phyloP scores from a whole-genome alignment of 1,140 invertebrate species.

The Scaptodrosophila lebanonensis region DNA sequence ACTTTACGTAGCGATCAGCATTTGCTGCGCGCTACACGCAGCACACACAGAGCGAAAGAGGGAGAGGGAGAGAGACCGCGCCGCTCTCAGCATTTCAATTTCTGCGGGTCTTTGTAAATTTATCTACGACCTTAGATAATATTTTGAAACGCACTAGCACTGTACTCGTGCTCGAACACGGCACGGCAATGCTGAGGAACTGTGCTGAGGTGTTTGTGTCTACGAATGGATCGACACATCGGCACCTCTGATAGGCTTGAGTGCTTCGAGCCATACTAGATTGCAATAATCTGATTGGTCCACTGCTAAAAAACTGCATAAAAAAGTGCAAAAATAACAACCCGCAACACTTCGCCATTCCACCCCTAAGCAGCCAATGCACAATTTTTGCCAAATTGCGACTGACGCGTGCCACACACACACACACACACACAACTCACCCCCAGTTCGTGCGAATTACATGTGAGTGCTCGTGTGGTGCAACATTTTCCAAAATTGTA shows the following conservation, averaged over 20 bases:
- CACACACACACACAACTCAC: conserved; percentile 17
- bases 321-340: conserved; percentile 3
- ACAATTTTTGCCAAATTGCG: conserved; percentile 21
- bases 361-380: conserved; percentile 28
- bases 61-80: neutral
- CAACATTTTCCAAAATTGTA: conserved; percentile 30
- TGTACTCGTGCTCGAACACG: conserved; percentile 24
- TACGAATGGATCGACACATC: too few relatives aligned
- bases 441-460: conserved; percentile 10
- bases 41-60: conserved; percentile 1
- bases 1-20: conserved; percentile 58
- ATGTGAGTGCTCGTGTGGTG: conserved; percentile 17
- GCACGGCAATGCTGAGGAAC: too few relatives aligned
- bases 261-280: conserved; percentile 35
- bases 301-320: conserved; percentile 52
- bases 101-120: conserved; percentile 6
- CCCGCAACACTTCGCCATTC: neutral
- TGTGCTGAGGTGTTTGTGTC: too few relatives aligned
- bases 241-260: conserved; percentile 52
- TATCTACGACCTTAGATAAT: conserved; percentile 41
- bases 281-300: conserved; percentile 39
- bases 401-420: conserved; percentile 25
- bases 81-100: conserved; percentile 1
- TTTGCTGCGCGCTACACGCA: too few relatives aligned
- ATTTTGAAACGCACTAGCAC: conserved; percentile 13